Base-by-base conservation (phyloP, 2,888 invertebrate genomes). In the Eupeodes latifasciatus region DNA sequence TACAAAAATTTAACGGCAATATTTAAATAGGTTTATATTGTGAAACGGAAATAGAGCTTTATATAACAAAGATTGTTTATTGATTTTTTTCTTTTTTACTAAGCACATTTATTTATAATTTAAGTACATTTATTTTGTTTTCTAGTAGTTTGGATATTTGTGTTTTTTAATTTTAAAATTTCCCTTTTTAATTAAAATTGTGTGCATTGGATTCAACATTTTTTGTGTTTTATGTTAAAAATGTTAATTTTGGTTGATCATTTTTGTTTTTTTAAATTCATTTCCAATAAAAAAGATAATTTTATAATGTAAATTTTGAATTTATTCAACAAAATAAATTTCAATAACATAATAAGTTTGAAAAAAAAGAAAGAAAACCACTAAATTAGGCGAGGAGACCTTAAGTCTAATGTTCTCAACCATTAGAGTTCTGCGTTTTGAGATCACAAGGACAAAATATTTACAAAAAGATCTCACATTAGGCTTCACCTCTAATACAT, bases 31-130 rank as follows among this genome's bases (percentile, higher is more conserved):
- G 67, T 67, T 74, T 51, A 36, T 72, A 77, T 51, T 81, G 34
- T 27, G 34, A 51, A 71, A 71, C 71, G 40, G 53, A 79, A 74
- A 67, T 51, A 79, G 51, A 79, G 51, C 19, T 40, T 78, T n/a
- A 61, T 79, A 53, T 79, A 53, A 77, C 53, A 79, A 71, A 76
- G 79, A 53, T 79, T 66, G 62, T 59, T 40, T 47, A 19, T 14
- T 57, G 67, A 34, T 67, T 67, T n/a, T 47, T 61, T 40, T 2
- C 16, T 40, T 59, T 47, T 57, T 83, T 64, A 74, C 75, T 81
- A 78, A 85, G 81, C 85, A 88, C 88, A 81, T 88, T 85, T 81
- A 81, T 85, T 74, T 75, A 81, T 88, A 75, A 59, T 69, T 85
- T 85, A 88, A 78, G 81, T 85, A 85, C 88, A 88, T 77, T 80